Evolutionary conservation across 2,113 vertebrate genomes (phyloP).

Genomic region (Chamaetylas fuelleborni): DNA sequence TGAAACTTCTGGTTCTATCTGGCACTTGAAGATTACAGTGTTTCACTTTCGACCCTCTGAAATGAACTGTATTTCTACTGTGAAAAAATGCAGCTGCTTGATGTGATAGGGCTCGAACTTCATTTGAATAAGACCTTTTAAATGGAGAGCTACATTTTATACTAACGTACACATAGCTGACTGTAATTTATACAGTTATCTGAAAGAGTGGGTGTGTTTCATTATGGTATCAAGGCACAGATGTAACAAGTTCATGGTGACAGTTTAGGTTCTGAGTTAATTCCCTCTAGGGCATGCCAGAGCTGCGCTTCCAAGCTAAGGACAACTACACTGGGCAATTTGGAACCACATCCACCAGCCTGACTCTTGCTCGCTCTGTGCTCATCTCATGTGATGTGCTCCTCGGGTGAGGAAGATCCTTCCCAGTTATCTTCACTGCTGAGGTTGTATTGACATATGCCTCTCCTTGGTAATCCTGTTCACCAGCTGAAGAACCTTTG

Average conservation of each 20-base stretch:
- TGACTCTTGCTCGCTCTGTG: accelerated
- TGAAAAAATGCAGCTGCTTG: not conserved
- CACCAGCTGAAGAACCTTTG: not conserved
- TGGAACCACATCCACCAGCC: not conserved
- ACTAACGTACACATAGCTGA: not conserved
- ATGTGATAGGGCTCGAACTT: not conserved
- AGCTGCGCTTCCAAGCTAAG: not conserved
- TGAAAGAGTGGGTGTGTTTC: not conserved
- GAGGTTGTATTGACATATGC: not conserved
- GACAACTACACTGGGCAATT: not conserved
- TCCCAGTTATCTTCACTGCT: not conserved
- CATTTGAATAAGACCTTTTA: not conserved
- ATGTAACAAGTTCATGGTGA: not conserved
- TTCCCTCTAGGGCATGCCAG: not conserved
- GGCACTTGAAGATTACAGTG: not conserved
- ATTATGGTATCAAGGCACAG: not conserved
- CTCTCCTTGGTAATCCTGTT: not conserved
- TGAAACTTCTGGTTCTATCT: not conserved
- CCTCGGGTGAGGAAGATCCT: not conserved
- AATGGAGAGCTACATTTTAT: not conserved
- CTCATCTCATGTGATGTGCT: not conserved
- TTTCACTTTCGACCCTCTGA: not conserved
- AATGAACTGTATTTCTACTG: not conserved
- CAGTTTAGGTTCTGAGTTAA: not conserved
- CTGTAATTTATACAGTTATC: not conserved